Evolutionary conservation across 2,888 invertebrate genomes (phyloP).

Genomic region (Romanomermis culicivorax): DNA sequence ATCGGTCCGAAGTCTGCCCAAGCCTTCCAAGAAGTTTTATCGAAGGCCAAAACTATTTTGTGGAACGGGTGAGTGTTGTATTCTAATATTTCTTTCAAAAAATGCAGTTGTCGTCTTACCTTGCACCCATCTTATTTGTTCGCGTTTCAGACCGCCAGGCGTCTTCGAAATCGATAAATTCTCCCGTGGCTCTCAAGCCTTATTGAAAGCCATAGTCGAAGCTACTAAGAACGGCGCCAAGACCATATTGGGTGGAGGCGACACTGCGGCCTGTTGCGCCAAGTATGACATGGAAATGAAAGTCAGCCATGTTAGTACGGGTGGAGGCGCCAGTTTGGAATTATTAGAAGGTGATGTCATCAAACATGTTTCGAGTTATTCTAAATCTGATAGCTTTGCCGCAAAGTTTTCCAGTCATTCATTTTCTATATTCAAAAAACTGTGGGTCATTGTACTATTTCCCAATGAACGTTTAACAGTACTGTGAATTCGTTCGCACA

Average conservation of each 20-base stretch:
- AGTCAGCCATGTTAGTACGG: conserved; percentile 38
- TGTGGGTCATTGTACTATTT: neutral
- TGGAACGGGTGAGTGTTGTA: conserved; percentile 66
- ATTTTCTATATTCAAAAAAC: too few species aligned
- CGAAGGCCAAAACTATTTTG: conserved; percentile 78
- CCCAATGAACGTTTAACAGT: neutral
- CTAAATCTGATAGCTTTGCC: too few species aligned
- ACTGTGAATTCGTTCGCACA: too few species aligned
- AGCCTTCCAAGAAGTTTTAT: too few species aligned
- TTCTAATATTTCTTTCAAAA: neutral
- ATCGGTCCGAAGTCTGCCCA: too few species aligned
- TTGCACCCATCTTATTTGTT: neutral
- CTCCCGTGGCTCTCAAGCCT: conserved; percentile 60
- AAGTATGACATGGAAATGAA: conserved; percentile 87
- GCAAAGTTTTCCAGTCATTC: too few species aligned
- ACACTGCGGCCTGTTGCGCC: conserved; percentile 87
- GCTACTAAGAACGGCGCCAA: conserved; percentile 57
- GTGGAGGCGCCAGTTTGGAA: conserved; percentile 27
- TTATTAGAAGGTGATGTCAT: conserved; percentile 23
- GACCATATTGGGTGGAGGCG: conserved; percentile 46
- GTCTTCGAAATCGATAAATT: conserved; percentile 95
- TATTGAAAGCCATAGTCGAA: conserved; percentile 84
- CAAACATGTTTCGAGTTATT: too few species aligned
- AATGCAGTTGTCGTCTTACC: neutral
- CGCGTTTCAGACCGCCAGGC: conserved; percentile 58